Evolutionary conservation across 2,113 vertebrate species (phyloP).

Genomic region (Corythornis madagascariensis): DNA sequence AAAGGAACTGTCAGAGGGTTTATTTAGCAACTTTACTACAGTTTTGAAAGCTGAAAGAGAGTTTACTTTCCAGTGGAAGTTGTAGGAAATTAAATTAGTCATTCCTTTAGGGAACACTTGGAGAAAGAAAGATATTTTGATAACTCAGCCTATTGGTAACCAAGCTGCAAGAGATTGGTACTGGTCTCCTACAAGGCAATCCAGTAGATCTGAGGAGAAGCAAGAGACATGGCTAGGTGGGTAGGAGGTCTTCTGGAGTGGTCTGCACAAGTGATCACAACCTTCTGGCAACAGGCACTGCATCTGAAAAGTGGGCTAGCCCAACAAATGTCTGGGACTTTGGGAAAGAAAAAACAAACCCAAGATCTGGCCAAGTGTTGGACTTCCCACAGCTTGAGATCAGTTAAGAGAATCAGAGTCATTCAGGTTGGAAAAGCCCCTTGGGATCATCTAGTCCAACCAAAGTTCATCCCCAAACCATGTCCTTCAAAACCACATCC

Average conservation of each 20-base stretch:
- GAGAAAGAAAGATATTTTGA: not conserved
- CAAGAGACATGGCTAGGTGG: fast-evolving
- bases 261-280: not conserved
- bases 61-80: not conserved
- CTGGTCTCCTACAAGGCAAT: not conserved
- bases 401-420: not conserved
- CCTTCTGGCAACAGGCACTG: not conserved
- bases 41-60: not conserved
- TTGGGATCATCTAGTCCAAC: no score
- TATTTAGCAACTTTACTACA: not conserved
- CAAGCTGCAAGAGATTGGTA: not conserved
- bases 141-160: not conserved
- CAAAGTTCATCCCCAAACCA: no score
- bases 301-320: not conserved
- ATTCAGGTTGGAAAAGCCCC: no score
- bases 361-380: not conserved
- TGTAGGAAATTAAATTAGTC: not conserved
- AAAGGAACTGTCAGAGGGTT: conserved; percentile 17
- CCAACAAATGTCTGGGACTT: not conserved
- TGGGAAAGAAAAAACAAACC: fast-evolving
- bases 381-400: not conserved
- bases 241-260: not conserved
- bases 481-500: no score
- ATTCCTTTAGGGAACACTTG: not conserved
- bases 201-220: not conserved